Base-by-base conservation (phyloP, 2,113 vertebrate genomes). In the Sorex araneus region DNA sequence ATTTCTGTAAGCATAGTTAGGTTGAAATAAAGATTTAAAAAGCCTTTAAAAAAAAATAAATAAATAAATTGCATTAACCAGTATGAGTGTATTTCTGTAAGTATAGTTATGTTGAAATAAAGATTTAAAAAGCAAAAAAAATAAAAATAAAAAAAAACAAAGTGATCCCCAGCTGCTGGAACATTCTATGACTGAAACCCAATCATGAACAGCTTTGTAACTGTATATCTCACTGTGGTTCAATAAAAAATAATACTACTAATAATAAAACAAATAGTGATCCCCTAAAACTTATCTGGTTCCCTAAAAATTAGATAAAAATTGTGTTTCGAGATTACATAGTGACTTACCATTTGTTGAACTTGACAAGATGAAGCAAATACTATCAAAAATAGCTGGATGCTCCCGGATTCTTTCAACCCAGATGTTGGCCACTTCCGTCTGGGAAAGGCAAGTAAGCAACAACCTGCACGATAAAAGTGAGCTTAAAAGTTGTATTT, bases 341-440 rank as follows among this genome's bases (percentile, higher is more conserved):
- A 54, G 74, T 64, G 85, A 89, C 96, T 95, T 97, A 99, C 99
- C 98, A 76, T 99, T 99, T 76, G 99, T 99, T 74, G 99, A 99
- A 96, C 99, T 99, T 97, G 97, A 98, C 99, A 99, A 99, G 97
- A 99, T 99, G 97, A 99, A 99, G 92, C 99, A 99, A 40, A 99
- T 97, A 91, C 97, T 99, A 94, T 98, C 96, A 63, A 97, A 97
- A 57, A 99, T 97, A 0, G 98, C 98, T 0, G 94, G 97, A 77
- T 98, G 97, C 85, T 98, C 98, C 79, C 93, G 97, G 96, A 99
- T 98, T 94, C 99, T 98, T 93, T 99, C 98, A 91, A 99, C 97
- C 99, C 99, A 99, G 89, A 98, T 91, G 36, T 90, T 98, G 89
- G 98, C 98, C 95, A 99, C 99, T 79, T 99, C 98, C 94, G 98